Base-by-base conservation (phyloP, 2,888 invertebrate genomes). In the Lordiphosa andalusiaca region DNA sequence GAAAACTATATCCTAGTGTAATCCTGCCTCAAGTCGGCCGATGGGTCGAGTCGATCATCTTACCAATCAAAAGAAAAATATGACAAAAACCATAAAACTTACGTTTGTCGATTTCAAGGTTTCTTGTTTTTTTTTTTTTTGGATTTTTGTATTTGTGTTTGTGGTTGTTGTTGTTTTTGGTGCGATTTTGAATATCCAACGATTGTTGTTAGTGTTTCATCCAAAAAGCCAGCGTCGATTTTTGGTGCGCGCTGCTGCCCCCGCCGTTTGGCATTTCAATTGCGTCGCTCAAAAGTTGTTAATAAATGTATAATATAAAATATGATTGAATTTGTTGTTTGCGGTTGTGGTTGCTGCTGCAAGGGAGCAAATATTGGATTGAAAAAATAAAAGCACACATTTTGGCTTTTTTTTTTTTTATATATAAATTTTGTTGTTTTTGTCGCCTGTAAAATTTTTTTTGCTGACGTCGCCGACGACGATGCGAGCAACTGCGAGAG, bases 391-490 rank as follows among this genome's bases (percentile, higher is more conserved):
- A 35, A 56, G 58, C 52, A 19, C 57, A 41, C 58, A 23, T 42
- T 23, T 39, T 25, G 39, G 13, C 30, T 38, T 47, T 39, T 37
- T 38, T 37, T 38, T 38, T 13, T 38, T n/a, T 30, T 48, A 21
- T 36, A 12, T 36, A 53, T 41, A 52, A 16, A 30, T 46, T 25
- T 62, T 48, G 41, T 64, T 63, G 56, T 65, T 56, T 23, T 63
- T 63, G 49, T 56, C 41, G 61, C 64, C 37, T 54, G 41, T 13
- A 54, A 62, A 63, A 30, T 10, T 30, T 30, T 52, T 65, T 49
- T 67, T 65, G 67, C 67, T 65, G 65, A 65, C 65, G 65, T 65
- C 65, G 65, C 65, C 49, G 21, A 41, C 40, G 21, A 21, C 21
- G 23, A 42, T 12, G 42, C 42, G 12, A 23, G 21, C 42, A 42